Base-by-base conservation (phyloP, 2,113 vertebrate genomes). In the cat (Felis catus) region DNA sequence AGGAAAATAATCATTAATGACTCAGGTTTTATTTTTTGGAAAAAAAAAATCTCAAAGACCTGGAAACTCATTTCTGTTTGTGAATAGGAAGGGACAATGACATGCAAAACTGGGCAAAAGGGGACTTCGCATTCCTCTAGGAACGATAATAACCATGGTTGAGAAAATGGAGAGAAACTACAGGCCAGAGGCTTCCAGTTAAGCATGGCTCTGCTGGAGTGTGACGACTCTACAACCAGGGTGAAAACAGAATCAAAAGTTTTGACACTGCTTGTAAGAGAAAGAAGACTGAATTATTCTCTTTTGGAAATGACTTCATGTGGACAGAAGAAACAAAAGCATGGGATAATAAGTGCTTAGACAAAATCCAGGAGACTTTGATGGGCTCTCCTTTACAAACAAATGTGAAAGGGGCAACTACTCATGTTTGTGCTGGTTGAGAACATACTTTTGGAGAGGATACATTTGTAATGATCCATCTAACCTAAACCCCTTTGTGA, bases 21-120 rank as follows among this genome's bases (percentile, higher is more conserved):
- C 45, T 80, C 39, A 89, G 92, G 79, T 27, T 82, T 19, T 85
- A 73, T 0, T 82, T 97, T 0, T 1, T 79, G 80, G 8, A n/a
- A n/a, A 66, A 97, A 97, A 45, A 97, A 55, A 39, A 76, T 92
- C 71, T 78, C 89, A 90, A 96, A 97, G 97, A 96, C 89, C 48
- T 92, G 70, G 41, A 94, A 97, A 94, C 78, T 97, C 70, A 0
- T 92, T 68, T 93, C 91, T 94, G 78, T 96, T 68, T 96, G 91
- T 90, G 96, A 97, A 89, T 29, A 41, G 93, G 73, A 96, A 58
- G 81, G 0, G 1, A 89, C 66, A 85, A 96, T 96, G 74, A 98
- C 97, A 98, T 73, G 76, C 70, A 68, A 74, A 95, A 91, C 82
- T 88, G 92, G 98, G 96, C 91, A 53, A 91, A 5, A 48, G 86